Conservation (phyloP, 2,888 invertebrate species). For the Pandemis heparana region DNA sequence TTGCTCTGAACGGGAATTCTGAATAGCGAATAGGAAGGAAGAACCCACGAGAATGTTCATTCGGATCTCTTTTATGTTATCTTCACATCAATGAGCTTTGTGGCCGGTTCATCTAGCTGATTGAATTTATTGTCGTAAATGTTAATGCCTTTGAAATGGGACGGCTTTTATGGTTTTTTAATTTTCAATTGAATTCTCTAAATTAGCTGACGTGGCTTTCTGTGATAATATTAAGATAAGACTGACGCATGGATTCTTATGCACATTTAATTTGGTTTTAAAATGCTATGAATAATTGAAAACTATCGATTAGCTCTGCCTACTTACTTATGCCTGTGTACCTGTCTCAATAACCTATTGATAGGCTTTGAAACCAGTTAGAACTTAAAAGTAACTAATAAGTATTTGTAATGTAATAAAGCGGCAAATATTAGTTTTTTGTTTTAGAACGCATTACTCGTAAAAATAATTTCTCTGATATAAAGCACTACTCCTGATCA, state of each 20-base stretch:
- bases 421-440: no score
- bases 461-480: no score
- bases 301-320: no score
- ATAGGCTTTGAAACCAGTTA: no score
- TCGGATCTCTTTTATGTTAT: slow-evolving; percentile 32
- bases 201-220: background rate
- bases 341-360: no score
- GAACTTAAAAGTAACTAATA: no score
- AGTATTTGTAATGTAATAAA: no score
- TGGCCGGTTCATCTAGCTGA: slow-evolving; percentile 33
- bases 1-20: slow-evolving; percentile 29
- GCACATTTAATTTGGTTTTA: background rate
- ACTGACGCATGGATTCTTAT: background rate
- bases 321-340: no score
- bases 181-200: slow-evolving; percentile 9
- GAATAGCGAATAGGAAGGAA: slow-evolving; percentile 25
- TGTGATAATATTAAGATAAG: background rate
- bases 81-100: slow-evolving; percentile 35
- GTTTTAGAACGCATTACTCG: no score
- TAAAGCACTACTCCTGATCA: no score
- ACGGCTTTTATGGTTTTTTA: slow-evolving; percentile 23
- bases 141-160: slow-evolving; percentile 5
- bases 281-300: background rate
- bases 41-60: slow-evolving; percentile 31
- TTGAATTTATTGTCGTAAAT: slow-evolving; percentile 30